A percentile compares a stretch with the other conserved stretches of the same genome.
phyloP scores from a whole-genome alignment of 2,797 vertebrate genomes.

The Bradypus variegatus region DNA sequence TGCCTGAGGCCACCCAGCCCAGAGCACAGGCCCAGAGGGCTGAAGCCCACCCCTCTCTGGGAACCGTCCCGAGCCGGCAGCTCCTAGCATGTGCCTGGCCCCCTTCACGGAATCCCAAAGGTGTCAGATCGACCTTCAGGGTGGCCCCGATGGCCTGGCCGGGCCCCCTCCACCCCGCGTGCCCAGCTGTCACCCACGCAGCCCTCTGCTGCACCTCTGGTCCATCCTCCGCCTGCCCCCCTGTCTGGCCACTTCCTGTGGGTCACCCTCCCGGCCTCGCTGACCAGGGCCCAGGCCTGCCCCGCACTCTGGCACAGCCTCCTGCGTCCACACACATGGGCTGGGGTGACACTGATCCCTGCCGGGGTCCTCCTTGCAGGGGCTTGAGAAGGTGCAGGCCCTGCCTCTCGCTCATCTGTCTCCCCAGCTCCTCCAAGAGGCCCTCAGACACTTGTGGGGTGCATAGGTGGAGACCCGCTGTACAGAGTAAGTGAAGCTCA shows the following conservation, averaged over 20 bases:
- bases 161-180: accelerated
- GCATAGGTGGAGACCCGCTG: neutral
- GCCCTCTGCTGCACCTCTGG: neutral
- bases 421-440: neutral
- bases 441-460: neutral
- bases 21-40: neutral
- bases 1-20: neutral
- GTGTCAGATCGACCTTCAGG: neutral
- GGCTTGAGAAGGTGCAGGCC: neutral
- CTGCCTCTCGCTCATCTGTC: neutral
- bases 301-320: neutral
- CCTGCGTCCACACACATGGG: too few species aligned
- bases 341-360: neutral
- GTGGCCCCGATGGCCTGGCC: neutral
- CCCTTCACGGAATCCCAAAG: neutral
- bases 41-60: neutral
- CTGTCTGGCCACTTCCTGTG: neutral
- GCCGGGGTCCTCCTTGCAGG: neutral
- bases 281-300: neutral
- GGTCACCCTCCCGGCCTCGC: neutral
- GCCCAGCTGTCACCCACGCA: accelerated
- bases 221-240: neutral
- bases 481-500: neutral
- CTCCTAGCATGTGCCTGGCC: too few species aligned
- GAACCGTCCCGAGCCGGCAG: neutral